These are phyloP conservation scores for Sceloporus undulatus DNA, from an alignment of 2,113 vertebrate genomes.

Conservation along the genomic window DNA sequence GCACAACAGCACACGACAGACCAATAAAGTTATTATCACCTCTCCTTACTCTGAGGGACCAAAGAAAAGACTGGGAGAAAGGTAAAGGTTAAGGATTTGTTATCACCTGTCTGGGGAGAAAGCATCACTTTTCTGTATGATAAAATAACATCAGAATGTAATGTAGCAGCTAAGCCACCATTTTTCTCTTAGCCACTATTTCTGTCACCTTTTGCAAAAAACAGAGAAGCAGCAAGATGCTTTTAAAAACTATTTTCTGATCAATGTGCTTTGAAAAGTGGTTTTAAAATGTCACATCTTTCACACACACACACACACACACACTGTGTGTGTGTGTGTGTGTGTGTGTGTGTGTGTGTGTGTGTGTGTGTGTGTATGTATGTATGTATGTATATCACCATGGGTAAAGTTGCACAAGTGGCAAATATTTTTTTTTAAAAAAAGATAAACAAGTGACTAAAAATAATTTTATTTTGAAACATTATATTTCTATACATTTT, in stretches of 20 bases:
- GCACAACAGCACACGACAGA: constrained; percentile 36
- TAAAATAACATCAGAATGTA: constrained; percentile 44
- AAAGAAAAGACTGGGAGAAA: constrained; percentile 35
- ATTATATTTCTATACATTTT: not conserved
- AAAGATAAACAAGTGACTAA: not conserved
- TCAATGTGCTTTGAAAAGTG: not conserved
- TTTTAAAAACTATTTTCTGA: not conserved
- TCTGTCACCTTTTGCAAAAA: not conserved
- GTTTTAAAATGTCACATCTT: not conserved
- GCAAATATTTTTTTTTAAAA: not conserved
- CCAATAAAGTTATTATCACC: constrained; percentile 37
- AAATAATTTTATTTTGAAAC: not conserved
- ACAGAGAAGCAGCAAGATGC: constrained; percentile 1
- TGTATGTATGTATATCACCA: not conserved
- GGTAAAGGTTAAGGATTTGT: constrained; percentile 57
- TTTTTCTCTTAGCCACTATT: not conserved
- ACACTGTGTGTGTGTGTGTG: too few relatives aligned
- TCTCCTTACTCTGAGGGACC: constrained; percentile 35
- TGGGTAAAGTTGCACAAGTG: not conserved
- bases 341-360: too few relatives aligned
- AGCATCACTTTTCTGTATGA: constrained; percentile 45
- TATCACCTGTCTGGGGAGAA: constrained; percentile 46
- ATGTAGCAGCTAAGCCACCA: not conserved
- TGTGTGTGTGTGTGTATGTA: too few relatives aligned
- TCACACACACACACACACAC: too few relatives aligned